Evolutionary conservation across 2,888 invertebrate genomes (phyloP).

Genomic region (Sepiola atlantica): DNA sequence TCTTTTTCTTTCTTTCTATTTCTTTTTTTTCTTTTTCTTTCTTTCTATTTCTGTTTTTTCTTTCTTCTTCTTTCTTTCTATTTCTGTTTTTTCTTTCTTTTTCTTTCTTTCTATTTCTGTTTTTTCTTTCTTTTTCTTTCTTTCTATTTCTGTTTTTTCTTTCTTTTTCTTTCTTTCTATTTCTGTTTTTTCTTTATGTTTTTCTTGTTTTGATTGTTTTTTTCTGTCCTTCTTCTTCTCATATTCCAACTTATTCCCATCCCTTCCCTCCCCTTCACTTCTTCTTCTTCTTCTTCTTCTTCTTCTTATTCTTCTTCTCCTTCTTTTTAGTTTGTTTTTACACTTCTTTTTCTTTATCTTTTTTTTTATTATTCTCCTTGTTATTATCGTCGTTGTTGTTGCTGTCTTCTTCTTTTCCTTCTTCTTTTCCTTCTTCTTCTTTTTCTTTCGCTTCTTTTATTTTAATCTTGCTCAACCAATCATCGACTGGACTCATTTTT

Average conservation of each 20-base stretch:
- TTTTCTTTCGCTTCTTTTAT: not conserved
- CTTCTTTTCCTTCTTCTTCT: not conserved
- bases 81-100: not conserved
- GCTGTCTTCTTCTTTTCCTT: not conserved
- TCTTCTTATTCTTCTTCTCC: not conserved
- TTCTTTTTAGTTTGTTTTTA: too few relatives aligned
- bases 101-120: not conserved
- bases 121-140: too few relatives aligned
- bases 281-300: too few relatives aligned
- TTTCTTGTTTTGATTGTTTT: too few relatives aligned
- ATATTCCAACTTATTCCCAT: too few relatives aligned
- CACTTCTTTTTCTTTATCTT: not conserved
- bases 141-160: too few relatives aligned
- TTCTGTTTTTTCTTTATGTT: too few relatives aligned
- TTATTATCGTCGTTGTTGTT: too few relatives aligned
- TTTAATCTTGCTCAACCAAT: not conserved
- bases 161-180: too few relatives aligned
- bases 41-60: not conserved
- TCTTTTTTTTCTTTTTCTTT: not conserved
- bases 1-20: not conserved
- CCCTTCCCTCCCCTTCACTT: too few relatives aligned
- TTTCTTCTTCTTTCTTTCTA: not conserved
- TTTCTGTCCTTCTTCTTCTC: too few relatives aligned
- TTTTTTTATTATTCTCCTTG: not conserved
- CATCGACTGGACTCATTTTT: too few relatives aligned